These are phyloP conservation scores for Saguinus midas DNA, from an alignment of 2,113 vertebrate genomes.

Conservation along the genomic window DNA sequence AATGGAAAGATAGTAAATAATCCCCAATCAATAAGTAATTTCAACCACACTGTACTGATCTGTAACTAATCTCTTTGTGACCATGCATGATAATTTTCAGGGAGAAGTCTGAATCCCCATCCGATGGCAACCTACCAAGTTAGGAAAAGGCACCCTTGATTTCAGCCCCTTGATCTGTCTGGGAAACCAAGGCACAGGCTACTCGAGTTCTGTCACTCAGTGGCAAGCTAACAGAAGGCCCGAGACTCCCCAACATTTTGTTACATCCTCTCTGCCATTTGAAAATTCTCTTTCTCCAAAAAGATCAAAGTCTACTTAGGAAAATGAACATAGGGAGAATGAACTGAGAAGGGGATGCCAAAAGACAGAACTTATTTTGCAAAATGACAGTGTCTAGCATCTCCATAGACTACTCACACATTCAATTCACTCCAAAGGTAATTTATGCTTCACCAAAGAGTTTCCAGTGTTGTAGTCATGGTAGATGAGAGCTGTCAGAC, in stretches of 20 bases:
- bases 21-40: constrained; percentile 60
- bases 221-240: not conserved
- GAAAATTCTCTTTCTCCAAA: not conserved
- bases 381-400: not conserved
- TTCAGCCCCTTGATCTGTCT: not conserved
- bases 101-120: not conserved
- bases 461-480: not conserved
- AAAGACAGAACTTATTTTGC: constrained; percentile 12
- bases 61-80: constrained; percentile 2
- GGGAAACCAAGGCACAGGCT: not conserved
- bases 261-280: not conserved
- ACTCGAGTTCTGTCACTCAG: too few relatives aligned
- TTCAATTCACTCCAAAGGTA: not conserved
- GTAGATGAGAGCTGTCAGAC: not conserved
- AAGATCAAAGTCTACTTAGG: not conserved
- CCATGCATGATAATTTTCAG: not conserved
- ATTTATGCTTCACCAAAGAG: constrained; percentile 35
- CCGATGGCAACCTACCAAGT: not conserved
- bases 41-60: not conserved
- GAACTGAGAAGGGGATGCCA: not conserved
- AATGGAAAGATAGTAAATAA: constrained; percentile 25
- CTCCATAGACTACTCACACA: not conserved
- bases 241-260: not conserved
- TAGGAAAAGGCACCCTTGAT: not conserved
- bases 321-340: not conserved